Evolutionary conservation across 2,113 vertebrate species (phyloP).

Genomic region (Megaceryle maxima): DNA sequence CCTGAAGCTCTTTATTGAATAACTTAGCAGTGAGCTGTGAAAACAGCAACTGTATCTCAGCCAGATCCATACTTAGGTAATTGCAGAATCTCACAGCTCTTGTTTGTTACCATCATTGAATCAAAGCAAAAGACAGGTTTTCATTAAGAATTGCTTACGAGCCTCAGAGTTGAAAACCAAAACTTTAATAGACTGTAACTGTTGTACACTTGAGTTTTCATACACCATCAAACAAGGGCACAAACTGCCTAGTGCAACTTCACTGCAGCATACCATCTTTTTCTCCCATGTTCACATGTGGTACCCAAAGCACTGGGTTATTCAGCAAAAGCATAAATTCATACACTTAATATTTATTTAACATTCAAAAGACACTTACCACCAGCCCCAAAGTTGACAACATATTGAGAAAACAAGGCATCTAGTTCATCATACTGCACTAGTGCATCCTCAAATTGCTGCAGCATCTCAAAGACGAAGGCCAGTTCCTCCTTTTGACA

Average conservation of each 20-base stretch:
- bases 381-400: slow-evolving; percentile 96
- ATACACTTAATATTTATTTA: not conserved
- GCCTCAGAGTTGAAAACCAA: not conserved
- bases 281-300: not conserved
- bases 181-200: not conserved
- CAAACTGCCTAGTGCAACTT: not conserved
- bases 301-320: not conserved
- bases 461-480: slow-evolving; percentile 99
- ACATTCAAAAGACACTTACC: slow-evolving; percentile 75
- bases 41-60: slow-evolving; percentile 12
- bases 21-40: not conserved
- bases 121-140: not conserved
- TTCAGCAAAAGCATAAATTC: not conserved
- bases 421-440: slow-evolving; percentile 99
- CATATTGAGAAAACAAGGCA: slow-evolving; percentile 97
- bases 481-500: slow-evolving; percentile 91
- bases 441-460: slow-evolving; percentile 96
- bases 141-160: not conserved
- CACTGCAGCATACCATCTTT: not conserved
- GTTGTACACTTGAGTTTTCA: not conserved
- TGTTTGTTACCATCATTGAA: not conserved
- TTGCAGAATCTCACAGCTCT: not conserved
- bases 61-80: not conserved
- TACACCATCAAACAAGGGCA: not conserved
- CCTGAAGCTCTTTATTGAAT: not conserved